Base-by-base conservation (phyloP, 2,797 vertebrate genomes). In the Poeciliopsis turneri region DNA sequence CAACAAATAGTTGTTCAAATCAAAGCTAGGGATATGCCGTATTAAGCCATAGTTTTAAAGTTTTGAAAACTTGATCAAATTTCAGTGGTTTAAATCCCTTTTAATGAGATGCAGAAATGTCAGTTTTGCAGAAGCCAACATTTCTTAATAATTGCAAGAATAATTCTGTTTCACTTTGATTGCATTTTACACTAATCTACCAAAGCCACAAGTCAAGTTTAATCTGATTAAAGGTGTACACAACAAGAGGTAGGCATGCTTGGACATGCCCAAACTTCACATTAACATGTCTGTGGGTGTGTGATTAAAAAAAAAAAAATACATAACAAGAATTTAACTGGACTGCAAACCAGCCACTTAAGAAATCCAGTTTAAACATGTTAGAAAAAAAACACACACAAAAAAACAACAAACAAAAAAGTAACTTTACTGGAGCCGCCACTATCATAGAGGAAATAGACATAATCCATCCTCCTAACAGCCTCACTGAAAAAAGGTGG, bases 1-100 rank as follows among this genome's bases (percentile, higher is more conserved):
- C 80, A 76, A 82, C 75, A 80, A 86, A 87, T 66, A 51, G 45
- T 11, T 64, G 11, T 49, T 76, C 18, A 49, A 25, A 47, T 47
- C 41, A 70, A 70, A 3, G 41, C 68, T 16, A 15, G 12, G 41
- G 25, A 5, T n/a, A n/a, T n/a, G 43, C 6, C 25, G 12, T 46
- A 46, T 46, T 13, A 16, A n/a, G 23, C 13, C 13, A 46, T 16
- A 45, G 12, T 70, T 70, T n/a, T 70, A 11, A 45, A 70, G 41
- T 45, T 70, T 46, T 70, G 15, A 70, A 45, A 70, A 46, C 25
- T 8, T 70, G n/a, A 28, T 16, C 9, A 25, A 23, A 28, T 70
- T 70, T 45, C 6, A 28, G n/a, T 16, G 12, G 5, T 45, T 66
- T 70, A 9, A 70, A 45, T 25, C 23, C 41, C 2, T 70, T n/a